These are phyloP conservation scores for Myotis findleyi DNA, from an alignment of 2,797 vertebrate genomes.

Conservation along the genomic window DNA sequence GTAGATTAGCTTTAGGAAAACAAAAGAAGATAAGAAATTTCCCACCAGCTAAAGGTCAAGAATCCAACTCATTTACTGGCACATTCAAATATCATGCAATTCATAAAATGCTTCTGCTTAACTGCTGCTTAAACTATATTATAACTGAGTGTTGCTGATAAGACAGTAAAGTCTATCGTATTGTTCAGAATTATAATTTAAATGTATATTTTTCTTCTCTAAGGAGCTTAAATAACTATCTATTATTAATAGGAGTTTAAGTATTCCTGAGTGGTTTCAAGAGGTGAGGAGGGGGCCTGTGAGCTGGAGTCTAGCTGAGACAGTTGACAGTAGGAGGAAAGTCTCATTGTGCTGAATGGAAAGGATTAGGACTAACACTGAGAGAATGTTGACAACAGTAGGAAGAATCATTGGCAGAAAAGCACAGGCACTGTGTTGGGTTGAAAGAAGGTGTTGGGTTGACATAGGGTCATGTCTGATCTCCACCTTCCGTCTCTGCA, in stretches of 20 bases:
- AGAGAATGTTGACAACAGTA: neutral
- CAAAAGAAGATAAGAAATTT: conserved; percentile 45
- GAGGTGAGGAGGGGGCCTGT: neutral
- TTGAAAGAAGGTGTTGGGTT: neutral
- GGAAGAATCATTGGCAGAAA: neutral
- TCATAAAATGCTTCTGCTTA: conserved; percentile 45
- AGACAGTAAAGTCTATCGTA: neutral
- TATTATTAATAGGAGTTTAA: neutral
- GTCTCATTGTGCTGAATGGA: neutral
- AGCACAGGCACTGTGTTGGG: neutral
- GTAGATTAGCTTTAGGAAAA: conserved; percentile 55
- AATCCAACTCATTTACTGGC: neutral
- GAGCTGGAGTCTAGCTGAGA: neutral
- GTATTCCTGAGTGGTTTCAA: neutral
- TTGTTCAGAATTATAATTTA: neutral
- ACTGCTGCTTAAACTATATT: neutral
- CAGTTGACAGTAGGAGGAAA: neutral
- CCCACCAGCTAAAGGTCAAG: conserved; percentile 50
- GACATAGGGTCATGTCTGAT: neutral
- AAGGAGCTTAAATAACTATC: neutral
- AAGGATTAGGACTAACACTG: neutral
- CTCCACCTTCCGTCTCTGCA: neutral
- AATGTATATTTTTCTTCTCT: neutral
- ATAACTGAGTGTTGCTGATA: neutral
- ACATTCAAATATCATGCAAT: neutral